These are phyloP conservation scores for Coenobita brevimanus DNA, from an alignment of 1,140 invertebrate species.

Conservation along the genomic window DNA sequence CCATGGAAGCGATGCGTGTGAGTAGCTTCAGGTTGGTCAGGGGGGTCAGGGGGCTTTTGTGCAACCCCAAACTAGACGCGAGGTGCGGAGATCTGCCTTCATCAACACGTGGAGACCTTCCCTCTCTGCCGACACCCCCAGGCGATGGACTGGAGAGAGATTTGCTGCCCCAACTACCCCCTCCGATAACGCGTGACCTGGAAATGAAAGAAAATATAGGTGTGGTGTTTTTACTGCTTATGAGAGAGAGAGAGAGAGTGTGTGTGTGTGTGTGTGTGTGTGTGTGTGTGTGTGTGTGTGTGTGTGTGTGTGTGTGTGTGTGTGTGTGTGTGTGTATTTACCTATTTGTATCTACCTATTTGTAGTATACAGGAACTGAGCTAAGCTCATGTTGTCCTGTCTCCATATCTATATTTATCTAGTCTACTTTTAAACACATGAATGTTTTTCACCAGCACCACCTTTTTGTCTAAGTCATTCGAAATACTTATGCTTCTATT, in stretches of 20 bases:
- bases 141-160: conserved; percentile 17
- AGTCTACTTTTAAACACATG: too few species aligned
- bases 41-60: conserved; percentile 50
- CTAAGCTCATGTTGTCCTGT: too few species aligned
- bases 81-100: neutral
- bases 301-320: too few species aligned
- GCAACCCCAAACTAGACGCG: neutral
- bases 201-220: neutral
- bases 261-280: neutral
- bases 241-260: conserved; percentile 1
- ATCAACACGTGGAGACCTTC: neutral
- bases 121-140: neutral
- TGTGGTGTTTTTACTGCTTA: neutral
- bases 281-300: too few species aligned
- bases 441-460: too few species aligned
- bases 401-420: too few species aligned
- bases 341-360: too few species aligned
- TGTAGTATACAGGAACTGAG: too few species aligned
- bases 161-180: conserved; percentile 15
- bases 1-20: conserved; percentile 61
- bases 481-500: too few species aligned
- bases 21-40: conserved; percentile 56
- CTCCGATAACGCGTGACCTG: neutral
- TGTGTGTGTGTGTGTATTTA: too few species aligned
- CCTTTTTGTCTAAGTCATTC: too few species aligned